Percentiles rank a stretch among this genome's conserved stretches.
These are phyloP conservation scores for Rugalucina vietnamica DNA, from an alignment of 2,888 invertebrate genomes.

Conservation along the genomic window DNA sequence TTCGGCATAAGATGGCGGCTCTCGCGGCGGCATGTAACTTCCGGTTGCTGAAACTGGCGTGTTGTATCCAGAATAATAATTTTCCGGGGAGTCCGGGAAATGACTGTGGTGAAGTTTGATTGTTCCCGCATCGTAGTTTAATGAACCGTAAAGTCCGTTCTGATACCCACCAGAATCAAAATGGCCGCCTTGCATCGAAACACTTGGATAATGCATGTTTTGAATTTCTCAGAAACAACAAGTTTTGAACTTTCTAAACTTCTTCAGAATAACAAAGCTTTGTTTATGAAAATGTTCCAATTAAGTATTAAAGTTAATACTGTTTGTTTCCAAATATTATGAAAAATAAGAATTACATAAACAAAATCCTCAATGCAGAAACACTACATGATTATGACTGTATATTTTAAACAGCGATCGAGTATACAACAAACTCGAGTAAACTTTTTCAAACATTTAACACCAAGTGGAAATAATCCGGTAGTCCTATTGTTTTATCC, in stretches of 20 bases:
- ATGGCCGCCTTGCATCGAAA: slow-evolving; percentile 68
- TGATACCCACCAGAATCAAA: slow-evolving; percentile 69
- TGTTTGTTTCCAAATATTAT: slow-evolving; percentile 8
- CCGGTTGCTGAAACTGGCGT: slow-evolving; percentile 55
- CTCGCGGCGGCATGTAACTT: slow-evolving; percentile 64
- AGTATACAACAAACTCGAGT: slow-evolving; percentile 27
- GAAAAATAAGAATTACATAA: slow-evolving; percentile 63
- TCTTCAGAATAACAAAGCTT: background rate
- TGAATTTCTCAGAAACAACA: background rate
- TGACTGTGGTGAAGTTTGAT: slow-evolving; percentile 72
- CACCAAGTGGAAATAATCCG: slow-evolving; percentile 61
- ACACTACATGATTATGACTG: slow-evolving; percentile 18
- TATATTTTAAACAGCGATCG: slow-evolving; percentile 1
- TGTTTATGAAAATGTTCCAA: background rate
- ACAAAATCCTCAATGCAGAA: slow-evolving; percentile 59
- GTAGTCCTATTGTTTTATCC: slow-evolving; percentile 60
- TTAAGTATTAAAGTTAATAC: background rate
- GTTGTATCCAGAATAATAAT: slow-evolving; percentile 67
- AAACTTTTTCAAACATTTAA: slow-evolving; percentile 64
- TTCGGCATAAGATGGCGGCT: slow-evolving; percentile 74
- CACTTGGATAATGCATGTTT: slow-evolving; percentile 52
- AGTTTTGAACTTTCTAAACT: background rate
- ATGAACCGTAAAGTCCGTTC: slow-evolving; percentile 67
- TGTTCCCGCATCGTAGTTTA: slow-evolving; percentile 68
- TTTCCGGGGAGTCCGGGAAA: slow-evolving; percentile 67